Conservation (phyloP, 2,888 invertebrate genomes). For the Ellobium chinense region DNA sequence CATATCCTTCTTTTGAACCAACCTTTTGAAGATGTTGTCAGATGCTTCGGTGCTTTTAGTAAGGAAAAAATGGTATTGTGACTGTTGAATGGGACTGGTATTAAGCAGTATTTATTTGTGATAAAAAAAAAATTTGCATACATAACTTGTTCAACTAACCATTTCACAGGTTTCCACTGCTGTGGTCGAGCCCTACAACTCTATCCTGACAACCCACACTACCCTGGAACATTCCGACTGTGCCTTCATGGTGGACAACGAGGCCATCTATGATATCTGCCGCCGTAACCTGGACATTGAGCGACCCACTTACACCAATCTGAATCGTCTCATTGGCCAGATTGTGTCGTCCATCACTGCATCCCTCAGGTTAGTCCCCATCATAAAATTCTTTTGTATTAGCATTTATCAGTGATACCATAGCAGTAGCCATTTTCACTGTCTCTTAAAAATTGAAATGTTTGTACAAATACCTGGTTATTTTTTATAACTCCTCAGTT, state of each 20-base stretch:
- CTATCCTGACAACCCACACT: constrained; percentile 48
- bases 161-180: constrained; percentile 38
- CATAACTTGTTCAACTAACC: not conserved
- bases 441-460: too few species aligned
- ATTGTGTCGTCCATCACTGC: constrained; percentile 82
- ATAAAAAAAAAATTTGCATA: not conserved
- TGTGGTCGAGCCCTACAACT: constrained; percentile 50
- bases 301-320: constrained; percentile 43
- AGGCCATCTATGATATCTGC: constrained; percentile 92
- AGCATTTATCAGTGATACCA: too few species aligned
- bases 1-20: too few species aligned
- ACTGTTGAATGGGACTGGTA: too few species aligned
- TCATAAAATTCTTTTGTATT: too few species aligned
- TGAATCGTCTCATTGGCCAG: constrained; percentile 80
- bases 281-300: constrained; percentile 82
- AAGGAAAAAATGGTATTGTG: too few species aligned
- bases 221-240: constrained; percentile 96
- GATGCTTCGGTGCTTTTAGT: too few species aligned
- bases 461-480: too few species aligned
- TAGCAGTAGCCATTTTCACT: not conserved
- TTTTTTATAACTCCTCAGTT: not conserved
- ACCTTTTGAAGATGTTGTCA: too few species aligned
- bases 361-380: constrained; percentile 75
- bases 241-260: constrained; percentile 97
- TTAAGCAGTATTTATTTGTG: not conserved